Conservation (phyloP, 2,797 vertebrate genomes). For the Anisognathus igniventris region DNA sequence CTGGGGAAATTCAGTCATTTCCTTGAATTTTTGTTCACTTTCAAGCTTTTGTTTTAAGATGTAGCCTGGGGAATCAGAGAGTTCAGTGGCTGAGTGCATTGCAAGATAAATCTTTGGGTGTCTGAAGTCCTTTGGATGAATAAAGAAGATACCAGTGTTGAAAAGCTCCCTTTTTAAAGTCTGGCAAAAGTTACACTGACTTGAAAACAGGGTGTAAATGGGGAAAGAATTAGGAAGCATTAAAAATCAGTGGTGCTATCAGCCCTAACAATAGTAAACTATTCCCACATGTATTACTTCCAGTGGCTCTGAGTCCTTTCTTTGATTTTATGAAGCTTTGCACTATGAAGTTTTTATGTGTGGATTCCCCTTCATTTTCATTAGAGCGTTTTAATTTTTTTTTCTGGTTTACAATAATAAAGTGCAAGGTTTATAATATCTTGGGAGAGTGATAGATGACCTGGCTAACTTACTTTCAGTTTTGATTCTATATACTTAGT, state of each 20-base stretch:
- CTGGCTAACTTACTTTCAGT: not conserved
- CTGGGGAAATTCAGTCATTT: not conserved
- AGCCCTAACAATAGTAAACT: not conserved
- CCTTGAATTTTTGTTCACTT: not conserved
- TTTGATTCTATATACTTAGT: not conserved
- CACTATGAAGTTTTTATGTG: not conserved
- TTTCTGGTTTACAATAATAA: not conserved
- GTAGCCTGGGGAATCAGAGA: not conserved
- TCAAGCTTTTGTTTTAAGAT: not conserved
- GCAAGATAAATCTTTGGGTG: not conserved
- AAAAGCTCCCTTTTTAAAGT: not conserved
- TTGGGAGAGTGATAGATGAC: not conserved
- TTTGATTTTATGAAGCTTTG: not conserved
- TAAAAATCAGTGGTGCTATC: not conserved
- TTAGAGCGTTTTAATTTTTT: not conserved
- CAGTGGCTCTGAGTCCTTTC: not conserved
- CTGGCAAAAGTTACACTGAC: not conserved
- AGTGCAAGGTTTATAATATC: not conserved
- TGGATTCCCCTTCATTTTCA: not conserved
- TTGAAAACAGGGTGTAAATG: not conserved
- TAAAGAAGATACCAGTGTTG: not conserved
- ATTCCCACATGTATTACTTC: not conserved
- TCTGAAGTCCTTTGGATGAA: not conserved
- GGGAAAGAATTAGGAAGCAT: not conserved
- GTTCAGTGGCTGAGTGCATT: not conserved